Conservation (phyloP, 1,140 invertebrate genomes). For the Zaprionus ghesquierei region DNA sequence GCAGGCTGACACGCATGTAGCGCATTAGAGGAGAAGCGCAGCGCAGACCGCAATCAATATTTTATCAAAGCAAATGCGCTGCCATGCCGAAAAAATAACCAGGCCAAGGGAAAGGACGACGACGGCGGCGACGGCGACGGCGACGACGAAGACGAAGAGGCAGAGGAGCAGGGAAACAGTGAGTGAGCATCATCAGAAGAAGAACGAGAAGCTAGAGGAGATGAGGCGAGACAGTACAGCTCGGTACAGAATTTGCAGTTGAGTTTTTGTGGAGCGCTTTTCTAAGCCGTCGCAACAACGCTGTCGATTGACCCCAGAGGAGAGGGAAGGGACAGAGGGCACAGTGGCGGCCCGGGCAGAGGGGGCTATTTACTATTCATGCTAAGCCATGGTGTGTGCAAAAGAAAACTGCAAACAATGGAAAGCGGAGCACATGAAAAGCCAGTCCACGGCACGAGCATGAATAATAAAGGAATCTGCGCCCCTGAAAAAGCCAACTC, state of each 20-base stretch:
- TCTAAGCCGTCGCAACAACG: constrained; percentile 19
- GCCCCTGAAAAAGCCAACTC: constrained; percentile 58
- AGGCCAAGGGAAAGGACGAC: background rate
- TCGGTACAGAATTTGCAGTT: constrained; percentile 8
- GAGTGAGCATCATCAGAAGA: background rate
- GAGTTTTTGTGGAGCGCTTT: constrained; percentile 8
- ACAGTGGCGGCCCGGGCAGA: background rate
- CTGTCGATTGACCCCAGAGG: constrained; percentile 15
- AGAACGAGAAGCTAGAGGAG: background rate
- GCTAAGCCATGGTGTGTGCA: constrained; percentile 69
- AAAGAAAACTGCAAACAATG: constrained; percentile 75
- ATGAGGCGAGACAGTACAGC: background rate
- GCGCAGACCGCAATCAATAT: constrained; percentile 72
- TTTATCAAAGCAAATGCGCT: constrained; percentile 65
- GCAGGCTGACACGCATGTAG: constrained; percentile 63
- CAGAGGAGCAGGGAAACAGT: no score
- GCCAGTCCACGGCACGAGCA: constrained; percentile 50
- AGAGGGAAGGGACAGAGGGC: background rate
- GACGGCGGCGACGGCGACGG: no score
- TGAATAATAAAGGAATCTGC: constrained; percentile 72
- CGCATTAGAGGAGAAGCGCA: constrained; percentile 51
- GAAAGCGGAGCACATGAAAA: constrained; percentile 59
- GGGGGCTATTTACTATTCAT: constrained; percentile 74
- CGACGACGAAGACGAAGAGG: no score
- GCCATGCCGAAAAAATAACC: constrained; percentile 36